phyloP scores from a whole-genome alignment of 2,888 invertebrate species.

The Oligia fasciuncula region DNA sequence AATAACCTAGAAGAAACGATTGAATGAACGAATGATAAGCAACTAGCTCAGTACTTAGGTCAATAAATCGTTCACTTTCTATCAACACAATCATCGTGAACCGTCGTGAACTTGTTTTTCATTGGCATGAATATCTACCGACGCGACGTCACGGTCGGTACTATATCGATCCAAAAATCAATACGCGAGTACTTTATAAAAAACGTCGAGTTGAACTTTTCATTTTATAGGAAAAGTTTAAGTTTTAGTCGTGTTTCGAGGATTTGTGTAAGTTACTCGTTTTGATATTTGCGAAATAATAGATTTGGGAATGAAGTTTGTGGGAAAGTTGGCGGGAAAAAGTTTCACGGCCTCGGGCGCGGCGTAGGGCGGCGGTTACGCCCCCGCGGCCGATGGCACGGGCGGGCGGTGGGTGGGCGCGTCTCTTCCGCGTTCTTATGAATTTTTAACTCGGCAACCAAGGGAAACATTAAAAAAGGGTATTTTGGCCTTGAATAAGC shows the following conservation, averaged over 20 bases:
- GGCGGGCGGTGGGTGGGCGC: constrained; percentile 89
- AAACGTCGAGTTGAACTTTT: constrained; percentile 7
- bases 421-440: constrained; percentile 80
- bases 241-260: background rate
- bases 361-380: constrained; percentile 89
- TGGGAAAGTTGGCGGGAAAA: constrained; percentile 78
- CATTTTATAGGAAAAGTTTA: background rate
- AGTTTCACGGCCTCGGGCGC: constrained; percentile 75
- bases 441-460: constrained; percentile 71
- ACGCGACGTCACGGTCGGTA: constrained; percentile 32
- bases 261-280: background rate
- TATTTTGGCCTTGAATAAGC: constrained; percentile 35
- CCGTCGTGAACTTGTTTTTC: constrained; percentile 31
- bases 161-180: constrained; percentile 57
- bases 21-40: constrained; percentile 33
- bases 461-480: constrained; percentile 60
- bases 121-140: constrained; percentile 41
- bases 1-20: constrained; percentile 27
- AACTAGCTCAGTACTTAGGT: background rate
- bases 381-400: constrained; percentile 84
- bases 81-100: constrained; percentile 42
- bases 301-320: constrained; percentile 3
- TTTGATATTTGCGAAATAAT: background rate
- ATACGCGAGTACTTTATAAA: constrained; percentile 35
- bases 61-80: constrained; percentile 38